phyloP scores from a whole-genome alignment of 64 coral and sea anemone genomes.

The Catalaphyllia jardinei region DNA sequence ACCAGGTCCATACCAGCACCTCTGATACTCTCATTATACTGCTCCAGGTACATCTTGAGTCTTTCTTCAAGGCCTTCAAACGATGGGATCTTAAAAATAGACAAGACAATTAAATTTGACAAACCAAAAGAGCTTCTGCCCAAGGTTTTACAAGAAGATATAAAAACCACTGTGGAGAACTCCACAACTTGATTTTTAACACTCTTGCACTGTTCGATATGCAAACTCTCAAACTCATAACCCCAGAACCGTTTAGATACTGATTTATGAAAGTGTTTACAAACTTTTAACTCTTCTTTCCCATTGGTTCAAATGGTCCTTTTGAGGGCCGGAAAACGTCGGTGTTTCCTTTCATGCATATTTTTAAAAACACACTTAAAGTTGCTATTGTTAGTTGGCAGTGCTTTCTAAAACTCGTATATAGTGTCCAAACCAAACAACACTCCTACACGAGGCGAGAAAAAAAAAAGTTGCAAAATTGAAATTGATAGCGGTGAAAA shows the following conservation, averaged over 20 bases:
- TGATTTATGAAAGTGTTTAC: too few relatives aligned
- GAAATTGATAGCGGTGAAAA: neutral
- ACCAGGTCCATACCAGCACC: conserved; percentile 98
- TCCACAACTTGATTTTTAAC: too few relatives aligned
- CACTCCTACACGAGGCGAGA: neutral
- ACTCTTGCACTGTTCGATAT: too few relatives aligned
- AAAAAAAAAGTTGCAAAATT: neutral
- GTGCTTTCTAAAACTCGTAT: neutral
- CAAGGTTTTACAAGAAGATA: neutral
- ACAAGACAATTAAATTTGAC: neutral
- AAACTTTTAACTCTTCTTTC: too few relatives aligned
- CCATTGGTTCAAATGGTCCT: too few relatives aligned
- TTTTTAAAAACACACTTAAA: too few relatives aligned
- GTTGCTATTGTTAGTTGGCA: too few relatives aligned
- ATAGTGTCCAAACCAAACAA: neutral
- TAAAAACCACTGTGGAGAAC: neutral
- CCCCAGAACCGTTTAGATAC: too few relatives aligned
- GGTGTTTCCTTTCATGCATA: too few relatives aligned
- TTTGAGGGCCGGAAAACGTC: too few relatives aligned
- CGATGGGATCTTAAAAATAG: conserved; percentile 67
- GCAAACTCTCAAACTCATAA: too few relatives aligned
- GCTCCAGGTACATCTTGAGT: conserved; percentile 81
- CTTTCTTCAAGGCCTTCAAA: conserved; percentile 77
- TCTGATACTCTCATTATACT: conserved; percentile 93
- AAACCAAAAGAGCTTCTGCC: neutral